Conservation (phyloP, 1,140 invertebrate species). For the Helicorthomorpha holstii region DNA sequence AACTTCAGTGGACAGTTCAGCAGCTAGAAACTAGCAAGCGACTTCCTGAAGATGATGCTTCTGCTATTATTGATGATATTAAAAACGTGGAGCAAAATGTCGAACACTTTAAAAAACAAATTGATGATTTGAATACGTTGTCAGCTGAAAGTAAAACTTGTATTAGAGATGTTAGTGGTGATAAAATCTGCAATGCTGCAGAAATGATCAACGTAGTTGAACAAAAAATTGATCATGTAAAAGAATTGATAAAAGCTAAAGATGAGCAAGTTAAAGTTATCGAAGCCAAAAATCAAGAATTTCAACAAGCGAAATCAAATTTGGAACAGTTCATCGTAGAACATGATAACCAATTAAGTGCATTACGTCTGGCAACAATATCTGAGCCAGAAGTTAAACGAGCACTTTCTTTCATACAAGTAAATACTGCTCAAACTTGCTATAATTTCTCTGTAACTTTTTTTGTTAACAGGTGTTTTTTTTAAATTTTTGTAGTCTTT, state of each 20-base stretch:
- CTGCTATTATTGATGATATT: background rate
- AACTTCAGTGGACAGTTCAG: slow-evolving; percentile 59
- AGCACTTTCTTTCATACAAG: too few relatives aligned
- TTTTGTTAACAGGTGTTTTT: too few relatives aligned
- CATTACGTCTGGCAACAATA: too few relatives aligned
- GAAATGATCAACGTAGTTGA: background rate
- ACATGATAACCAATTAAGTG: too few relatives aligned
- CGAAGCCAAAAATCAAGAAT: background rate
- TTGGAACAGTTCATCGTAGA: too few relatives aligned
- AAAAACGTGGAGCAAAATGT: slow-evolving; percentile 1
- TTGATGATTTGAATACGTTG: slow-evolving; percentile 1
- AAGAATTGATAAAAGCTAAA: background rate
- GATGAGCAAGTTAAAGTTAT: background rate
- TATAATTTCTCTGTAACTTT: too few relatives aligned
- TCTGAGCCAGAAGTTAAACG: too few relatives aligned
- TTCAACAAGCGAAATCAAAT: background rate
- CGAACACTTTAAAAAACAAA: background rate
- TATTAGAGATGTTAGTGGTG: background rate
- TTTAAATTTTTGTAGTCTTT: too few relatives aligned
- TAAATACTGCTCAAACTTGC: too few relatives aligned
- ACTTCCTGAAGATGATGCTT: slow-evolving; percentile 34
- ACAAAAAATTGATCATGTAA: background rate
- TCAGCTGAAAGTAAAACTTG: background rate
- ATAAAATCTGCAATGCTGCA: background rate
- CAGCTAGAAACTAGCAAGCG: slow-evolving; percentile 39